A percentile compares a stretch with the other conserved stretches of the same genome.
Conservation (phyloP, 2,797 vertebrate species). For the Octomys mimax region DNA sequence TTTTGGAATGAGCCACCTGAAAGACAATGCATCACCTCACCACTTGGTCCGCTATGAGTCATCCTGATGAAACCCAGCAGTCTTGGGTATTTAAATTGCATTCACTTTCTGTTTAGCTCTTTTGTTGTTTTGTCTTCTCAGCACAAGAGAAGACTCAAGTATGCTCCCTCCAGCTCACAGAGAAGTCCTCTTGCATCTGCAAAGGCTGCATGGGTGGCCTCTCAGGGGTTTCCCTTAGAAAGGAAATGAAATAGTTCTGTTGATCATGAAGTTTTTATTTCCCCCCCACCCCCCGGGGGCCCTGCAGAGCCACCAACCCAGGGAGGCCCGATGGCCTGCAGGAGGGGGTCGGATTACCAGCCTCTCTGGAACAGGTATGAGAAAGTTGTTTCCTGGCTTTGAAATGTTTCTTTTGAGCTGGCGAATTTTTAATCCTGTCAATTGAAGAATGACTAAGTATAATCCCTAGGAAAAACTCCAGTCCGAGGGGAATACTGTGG, state of each 20-base stretch:
- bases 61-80: not conserved
- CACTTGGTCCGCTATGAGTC: not conserved
- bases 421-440: conserved; percentile 33
- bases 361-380: not conserved
- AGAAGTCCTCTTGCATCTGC: not conserved
- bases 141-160: not conserved
- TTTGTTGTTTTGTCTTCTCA: not conserved
- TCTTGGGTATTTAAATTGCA: not conserved
- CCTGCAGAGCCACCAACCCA: not conserved
- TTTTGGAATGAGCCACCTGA: not conserved
- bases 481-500: not conserved
- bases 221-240: not conserved
- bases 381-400: conserved; percentile 46
- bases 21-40: conserved; percentile 12
- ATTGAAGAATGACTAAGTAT: not conserved
- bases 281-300: not conserved
- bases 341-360: not conserved
- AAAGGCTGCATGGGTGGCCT: conserved; percentile 40
- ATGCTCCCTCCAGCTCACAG: not conserved
- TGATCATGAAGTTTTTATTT: not conserved
- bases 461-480: not conserved
- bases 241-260: conserved; percentile 52
- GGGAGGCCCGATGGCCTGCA: not conserved
- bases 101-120: not conserved
- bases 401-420: conserved; percentile 2